These are phyloP conservation scores for Zaprionus gabonicus DNA, from an alignment of 1,140 invertebrate genomes.

Conservation along the genomic window DNA sequence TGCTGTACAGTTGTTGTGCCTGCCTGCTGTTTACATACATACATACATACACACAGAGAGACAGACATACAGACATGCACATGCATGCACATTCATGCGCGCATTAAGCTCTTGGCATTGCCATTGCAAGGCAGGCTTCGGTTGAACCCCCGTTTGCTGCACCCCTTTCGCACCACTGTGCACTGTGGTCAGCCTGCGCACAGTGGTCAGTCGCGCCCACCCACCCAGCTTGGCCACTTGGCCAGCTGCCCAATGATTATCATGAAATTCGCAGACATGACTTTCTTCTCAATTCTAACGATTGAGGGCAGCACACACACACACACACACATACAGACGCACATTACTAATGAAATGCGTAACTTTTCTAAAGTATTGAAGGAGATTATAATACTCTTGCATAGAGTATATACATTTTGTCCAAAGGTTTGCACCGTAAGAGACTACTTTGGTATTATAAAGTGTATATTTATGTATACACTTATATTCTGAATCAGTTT, in stretches of 20 bases:
- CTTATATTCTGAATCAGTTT: too few relatives aligned
- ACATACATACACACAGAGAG: neutral
- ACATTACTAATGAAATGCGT: neutral
- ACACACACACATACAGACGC: neutral
- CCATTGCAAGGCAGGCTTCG: neutral
- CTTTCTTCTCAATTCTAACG: neutral
- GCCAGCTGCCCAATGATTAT: constrained; percentile 13
- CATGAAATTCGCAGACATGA: constrained; percentile 9
- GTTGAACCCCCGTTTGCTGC: neutral
- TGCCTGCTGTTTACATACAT: constrained; percentile 36
- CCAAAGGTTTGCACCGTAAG: too few relatives aligned
- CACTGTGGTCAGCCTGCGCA: neutral
- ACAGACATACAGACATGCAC: neutral
- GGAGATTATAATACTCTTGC: neutral
- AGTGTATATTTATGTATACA: too few relatives aligned
- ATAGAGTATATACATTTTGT: neutral
- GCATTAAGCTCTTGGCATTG: constrained; percentile 32
- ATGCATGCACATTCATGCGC: neutral
- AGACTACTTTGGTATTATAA: too few relatives aligned
- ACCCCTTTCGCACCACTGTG: neutral
- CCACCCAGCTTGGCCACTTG: constrained; percentile 21
- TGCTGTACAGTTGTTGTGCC: constrained; percentile 24
- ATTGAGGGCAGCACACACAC: neutral
- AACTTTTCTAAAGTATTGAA: neutral
- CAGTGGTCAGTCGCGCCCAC: neutral